These are phyloP conservation scores for Phymatocera aterrima DNA, from an alignment of 2,888 invertebrate genomes.

Conservation along the genomic window DNA sequence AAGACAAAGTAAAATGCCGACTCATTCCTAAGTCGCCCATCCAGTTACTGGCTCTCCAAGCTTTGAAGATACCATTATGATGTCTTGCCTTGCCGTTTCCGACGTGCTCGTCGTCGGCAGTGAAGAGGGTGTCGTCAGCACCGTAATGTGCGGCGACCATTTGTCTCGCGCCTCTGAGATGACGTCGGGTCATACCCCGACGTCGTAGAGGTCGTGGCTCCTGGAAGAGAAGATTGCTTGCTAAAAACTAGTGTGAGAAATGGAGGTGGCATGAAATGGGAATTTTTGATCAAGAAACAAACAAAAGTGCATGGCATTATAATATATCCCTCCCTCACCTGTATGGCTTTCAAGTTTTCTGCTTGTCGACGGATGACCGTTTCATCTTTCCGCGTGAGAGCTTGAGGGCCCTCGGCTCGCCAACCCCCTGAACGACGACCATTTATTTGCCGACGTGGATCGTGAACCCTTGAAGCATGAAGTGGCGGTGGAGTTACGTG, in stretches of 20 bases:
- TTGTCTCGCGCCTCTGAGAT: constrained; percentile 59
- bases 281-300: neutral
- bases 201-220: constrained; percentile 24
- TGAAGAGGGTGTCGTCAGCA: constrained; percentile 62
- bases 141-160: constrained; percentile 66
- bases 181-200: constrained; percentile 58
- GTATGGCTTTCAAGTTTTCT: neutral
- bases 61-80: constrained; percentile 79
- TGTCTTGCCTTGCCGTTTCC: constrained; percentile 83
- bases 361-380: neutral
- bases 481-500: constrained; percentile 34
- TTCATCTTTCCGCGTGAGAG: constrained; percentile 22
- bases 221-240: neutral
- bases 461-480: constrained; percentile 34
- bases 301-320: too few relatives aligned
- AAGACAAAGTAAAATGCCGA: constrained; percentile 78
- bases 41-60: constrained; percentile 83
- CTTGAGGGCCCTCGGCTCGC: constrained; percentile 34
- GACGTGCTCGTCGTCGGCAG: constrained; percentile 67
- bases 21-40: constrained; percentile 79
- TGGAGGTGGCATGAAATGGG: neutral
- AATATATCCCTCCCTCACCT: too few relatives aligned
- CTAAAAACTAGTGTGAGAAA: neutral
- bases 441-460: constrained; percentile 31
- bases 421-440: constrained; percentile 25